Evolutionary conservation across 2,113 vertebrate genomes (phyloP).

Genomic region (Calidris pugnax): DNA sequence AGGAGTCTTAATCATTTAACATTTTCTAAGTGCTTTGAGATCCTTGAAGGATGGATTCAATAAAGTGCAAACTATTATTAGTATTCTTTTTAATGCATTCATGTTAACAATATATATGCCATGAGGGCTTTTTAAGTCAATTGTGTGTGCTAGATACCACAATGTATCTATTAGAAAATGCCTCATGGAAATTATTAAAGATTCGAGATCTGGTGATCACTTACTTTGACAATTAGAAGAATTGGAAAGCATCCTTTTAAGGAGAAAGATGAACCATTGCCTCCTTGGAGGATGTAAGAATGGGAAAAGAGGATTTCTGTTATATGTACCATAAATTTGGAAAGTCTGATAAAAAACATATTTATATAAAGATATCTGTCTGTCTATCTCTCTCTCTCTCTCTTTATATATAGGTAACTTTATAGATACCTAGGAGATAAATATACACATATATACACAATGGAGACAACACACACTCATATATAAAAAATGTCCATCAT

Average conservation of each 20-base stretch:
- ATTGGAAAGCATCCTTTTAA: not conserved
- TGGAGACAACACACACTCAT: not conserved
- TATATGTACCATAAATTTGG: not conserved
- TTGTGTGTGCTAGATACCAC: not conserved
- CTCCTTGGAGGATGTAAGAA: not conserved
- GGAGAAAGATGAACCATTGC: not conserved
- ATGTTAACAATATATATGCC: not conserved
- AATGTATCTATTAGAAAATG: not conserved
- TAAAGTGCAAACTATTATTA: conserved; percentile 14
- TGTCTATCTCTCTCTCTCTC: not conserved
- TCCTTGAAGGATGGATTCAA: not conserved
- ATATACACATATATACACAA: not conserved
- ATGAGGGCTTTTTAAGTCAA: not conserved
- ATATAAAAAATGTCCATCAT: not conserved
- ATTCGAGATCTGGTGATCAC: not conserved
- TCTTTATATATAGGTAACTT: not conserved
- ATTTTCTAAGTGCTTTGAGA: conserved; percentile 10
- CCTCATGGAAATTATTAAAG: not conserved
- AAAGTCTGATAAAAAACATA: not conserved
- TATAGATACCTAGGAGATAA: not conserved
- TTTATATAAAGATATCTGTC: not conserved
- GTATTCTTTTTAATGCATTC: not conserved
- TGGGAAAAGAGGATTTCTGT: not conserved
- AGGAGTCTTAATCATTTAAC: conserved; percentile 19
- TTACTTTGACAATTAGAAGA: not conserved